These are phyloP conservation scores for Tromatobia lineatoria DNA, from an alignment of 2,888 invertebrate species.

Conservation along the genomic window DNA sequence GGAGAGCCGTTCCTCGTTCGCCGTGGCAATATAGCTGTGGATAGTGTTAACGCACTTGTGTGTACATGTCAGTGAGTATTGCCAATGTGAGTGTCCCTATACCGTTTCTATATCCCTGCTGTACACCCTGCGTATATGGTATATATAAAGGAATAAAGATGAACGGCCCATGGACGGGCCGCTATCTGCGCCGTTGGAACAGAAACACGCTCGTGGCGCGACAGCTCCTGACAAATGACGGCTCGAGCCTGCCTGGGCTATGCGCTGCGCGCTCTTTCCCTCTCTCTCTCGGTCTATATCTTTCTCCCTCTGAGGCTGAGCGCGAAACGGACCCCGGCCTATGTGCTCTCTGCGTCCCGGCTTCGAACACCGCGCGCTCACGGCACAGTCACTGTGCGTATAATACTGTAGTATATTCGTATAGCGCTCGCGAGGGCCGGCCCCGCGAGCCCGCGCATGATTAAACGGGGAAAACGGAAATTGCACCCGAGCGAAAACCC, in stretches of 20 bases:
- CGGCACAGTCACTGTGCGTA: conserved; percentile 12
- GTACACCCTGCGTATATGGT: conserved; percentile 65
- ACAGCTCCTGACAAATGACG: conserved; percentile 86
- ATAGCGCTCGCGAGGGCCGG: conserved; percentile 65
- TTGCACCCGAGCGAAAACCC: conserved; percentile 72
- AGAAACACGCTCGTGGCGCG: conserved; percentile 85
- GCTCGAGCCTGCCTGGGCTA: conserved; percentile 77
- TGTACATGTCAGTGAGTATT: conserved; percentile 35
- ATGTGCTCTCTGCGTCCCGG: conserved; percentile 43
- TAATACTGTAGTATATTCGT: conserved; percentile 6
- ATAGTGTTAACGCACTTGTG: conserved; percentile 31
- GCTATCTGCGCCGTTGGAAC: conserved; percentile 85
- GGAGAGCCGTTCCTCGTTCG: conserved; percentile 62
- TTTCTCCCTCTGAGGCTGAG: conserved; percentile 49
- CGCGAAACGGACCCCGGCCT: conserved; percentile 54
- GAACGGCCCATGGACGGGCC: conserved; percentile 85
- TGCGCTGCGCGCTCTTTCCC: conserved; percentile 28
- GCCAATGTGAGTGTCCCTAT: conserved; percentile 24
- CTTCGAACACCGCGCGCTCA: conserved; percentile 48
- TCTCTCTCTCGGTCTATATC: conserved; percentile 10
- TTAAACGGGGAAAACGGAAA: conserved; percentile 82
- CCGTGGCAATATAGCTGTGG: conserved; percentile 69
- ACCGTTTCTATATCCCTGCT: conserved; percentile 27
- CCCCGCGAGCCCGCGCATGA: conserved; percentile 77
- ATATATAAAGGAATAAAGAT: conserved; percentile 84